Evolutionary conservation across 1,140 invertebrate species (phyloP).

Genomic region (Ceratitis capitata): DNA sequence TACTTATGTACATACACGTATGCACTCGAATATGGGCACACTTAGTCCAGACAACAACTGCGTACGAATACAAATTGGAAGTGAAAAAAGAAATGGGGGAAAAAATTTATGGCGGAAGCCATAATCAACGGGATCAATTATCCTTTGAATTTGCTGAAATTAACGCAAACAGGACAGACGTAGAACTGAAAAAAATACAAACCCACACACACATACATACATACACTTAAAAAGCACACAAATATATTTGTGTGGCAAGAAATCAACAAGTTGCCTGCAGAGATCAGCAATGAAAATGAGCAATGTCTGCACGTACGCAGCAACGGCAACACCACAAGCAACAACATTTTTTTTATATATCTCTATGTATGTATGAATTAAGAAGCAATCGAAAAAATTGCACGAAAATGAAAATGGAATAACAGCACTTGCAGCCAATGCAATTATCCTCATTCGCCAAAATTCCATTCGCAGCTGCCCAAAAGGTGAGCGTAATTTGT

Average conservation of each 20-base stretch:
- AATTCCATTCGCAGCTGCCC: constrained; percentile 43
- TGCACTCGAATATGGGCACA: no score
- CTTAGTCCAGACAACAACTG: no score
- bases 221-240: no score
- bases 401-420: constrained; percentile 1
- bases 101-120: constrained; percentile 8
- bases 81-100: neutral
- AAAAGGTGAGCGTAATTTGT: constrained; percentile 42
- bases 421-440: constrained; percentile 40
- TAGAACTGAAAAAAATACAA: neutral
- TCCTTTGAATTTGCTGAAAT: constrained; percentile 21
- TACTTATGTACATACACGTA: neutral
- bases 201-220: no score
- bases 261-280: neutral
- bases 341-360: no score
- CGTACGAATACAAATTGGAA: neutral
- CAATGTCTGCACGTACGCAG: neutral
- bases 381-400: neutral
- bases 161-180: constrained; percentile 29
- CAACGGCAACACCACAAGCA: neutral
- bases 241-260: neutral
- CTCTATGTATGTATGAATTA: no score
- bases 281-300: neutral
- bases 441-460: constrained; percentile 43
- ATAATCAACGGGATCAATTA: constrained; percentile 39